These are phyloP conservation scores for Coreoperca whiteheadi DNA, from an alignment of 2,113 vertebrate genomes.

Conservation along the genomic window DNA sequence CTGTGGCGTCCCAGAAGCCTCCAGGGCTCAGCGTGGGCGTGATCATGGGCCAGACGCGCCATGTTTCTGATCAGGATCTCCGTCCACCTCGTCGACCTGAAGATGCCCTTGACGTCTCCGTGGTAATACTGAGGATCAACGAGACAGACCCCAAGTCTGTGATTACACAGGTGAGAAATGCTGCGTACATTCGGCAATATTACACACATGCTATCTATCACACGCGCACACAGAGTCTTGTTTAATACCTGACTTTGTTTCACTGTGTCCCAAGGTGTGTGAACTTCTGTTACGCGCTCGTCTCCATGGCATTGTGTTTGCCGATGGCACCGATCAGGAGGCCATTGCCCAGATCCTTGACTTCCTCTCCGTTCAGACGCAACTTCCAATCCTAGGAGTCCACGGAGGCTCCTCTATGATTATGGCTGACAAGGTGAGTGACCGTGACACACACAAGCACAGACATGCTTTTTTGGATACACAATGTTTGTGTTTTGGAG, in stretches of 20 bases:
- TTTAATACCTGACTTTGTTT: conserved; percentile 49
- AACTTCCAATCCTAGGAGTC: conserved; percentile 95
- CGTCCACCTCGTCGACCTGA: conserved; percentile 88
- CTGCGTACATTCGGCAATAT: neutral
- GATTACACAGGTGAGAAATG: conserved; percentile 76
- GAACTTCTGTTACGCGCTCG: conserved; percentile 95
- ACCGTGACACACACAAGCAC: neutral
- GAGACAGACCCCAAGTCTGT: conserved; percentile 93
- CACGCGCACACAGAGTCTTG: conserved; percentile 6
- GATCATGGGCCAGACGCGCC: conserved; percentile 91
- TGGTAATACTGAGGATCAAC: conserved; percentile 92
- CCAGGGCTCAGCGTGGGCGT: conserved; percentile 93
- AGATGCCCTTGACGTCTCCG: conserved; percentile 87
- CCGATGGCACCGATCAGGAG: conserved; percentile 97
- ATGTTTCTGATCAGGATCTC: conserved; percentile 89
- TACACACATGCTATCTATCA: neutral
- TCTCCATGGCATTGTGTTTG: conserved; percentile 97
- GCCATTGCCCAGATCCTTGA: conserved; percentile 98
- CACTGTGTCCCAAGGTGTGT: conserved; percentile 86
- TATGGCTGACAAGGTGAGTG: conserved; percentile 98
- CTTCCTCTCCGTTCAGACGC: conserved; percentile 99
- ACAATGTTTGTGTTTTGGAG: conserved; percentile 23
- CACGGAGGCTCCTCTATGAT: conserved; percentile 98
- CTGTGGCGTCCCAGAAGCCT: conserved; percentile 88
- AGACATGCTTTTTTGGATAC: conserved; percentile 2